phyloP scores from a whole-genome alignment of 2,113 vertebrate genomes.

The Arothron firmamentum region DNA sequence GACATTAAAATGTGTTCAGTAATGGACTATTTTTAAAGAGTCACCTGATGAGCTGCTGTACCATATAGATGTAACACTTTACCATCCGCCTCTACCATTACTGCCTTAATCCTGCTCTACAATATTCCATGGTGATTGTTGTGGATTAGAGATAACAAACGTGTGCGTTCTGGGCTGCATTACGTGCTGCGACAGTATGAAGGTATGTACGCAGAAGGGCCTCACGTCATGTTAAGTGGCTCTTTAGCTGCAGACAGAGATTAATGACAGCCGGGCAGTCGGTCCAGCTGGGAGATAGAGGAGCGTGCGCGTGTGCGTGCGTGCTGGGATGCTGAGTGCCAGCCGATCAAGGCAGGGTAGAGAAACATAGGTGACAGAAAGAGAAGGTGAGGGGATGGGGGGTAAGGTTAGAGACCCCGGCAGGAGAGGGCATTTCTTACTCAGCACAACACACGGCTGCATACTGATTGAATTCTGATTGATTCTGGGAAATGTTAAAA shows the following conservation, averaged over 20 bases:
- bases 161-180: conserved; percentile 46
- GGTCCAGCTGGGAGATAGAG: conserved; percentile 73
- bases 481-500: conserved; percentile 16
- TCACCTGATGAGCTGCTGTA: too few relatives aligned
- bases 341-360: not conserved
- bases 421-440: not conserved
- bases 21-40: too few relatives aligned
- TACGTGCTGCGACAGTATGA: conserved; percentile 66
- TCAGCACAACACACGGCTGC: conserved; percentile 42
- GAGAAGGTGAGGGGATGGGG: too few relatives aligned
- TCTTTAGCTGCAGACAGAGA: conserved; percentile 80
- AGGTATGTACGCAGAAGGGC: conserved; percentile 75
- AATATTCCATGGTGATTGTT: conserved; percentile 10
- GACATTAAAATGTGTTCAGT: too few relatives aligned
- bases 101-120: conserved; percentile 8
- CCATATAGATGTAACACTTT: too few relatives aligned
- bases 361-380: conserved; percentile 39
- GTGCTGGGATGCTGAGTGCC: conserved; percentile 14
- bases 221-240: conserved; percentile 81
- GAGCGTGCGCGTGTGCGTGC: conserved; percentile 51
- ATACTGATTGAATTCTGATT: conserved; percentile 38
- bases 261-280: conserved; percentile 70
- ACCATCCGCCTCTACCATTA: too few relatives aligned
- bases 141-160: conserved; percentile 10
- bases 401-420: not conserved